These are phyloP conservation scores for Osmerus eperlanus DNA, from an alignment of 2,113 vertebrate species.

Conservation along the genomic window DNA sequence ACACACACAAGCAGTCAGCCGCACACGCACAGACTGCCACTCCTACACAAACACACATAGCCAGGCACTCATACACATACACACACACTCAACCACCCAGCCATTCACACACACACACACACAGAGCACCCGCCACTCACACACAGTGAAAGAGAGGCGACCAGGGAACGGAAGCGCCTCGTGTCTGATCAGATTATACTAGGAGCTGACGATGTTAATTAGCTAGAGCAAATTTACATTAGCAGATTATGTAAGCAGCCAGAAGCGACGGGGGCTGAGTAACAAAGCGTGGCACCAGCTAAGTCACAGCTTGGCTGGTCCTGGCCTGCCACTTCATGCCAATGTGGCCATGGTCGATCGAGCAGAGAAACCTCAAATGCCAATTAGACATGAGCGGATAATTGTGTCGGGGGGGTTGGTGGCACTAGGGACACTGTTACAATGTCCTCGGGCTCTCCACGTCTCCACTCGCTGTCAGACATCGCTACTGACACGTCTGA, in stretches of 20 bases:
- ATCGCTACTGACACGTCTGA: slow-evolving; percentile 65
- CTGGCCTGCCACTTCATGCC: slow-evolving; percentile 75
- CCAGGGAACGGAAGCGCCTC: slow-evolving; percentile 56
- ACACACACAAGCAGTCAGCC: slow-evolving; percentile 25
- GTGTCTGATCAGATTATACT: slow-evolving; percentile 72
- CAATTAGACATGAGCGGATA: slow-evolving; percentile 79
- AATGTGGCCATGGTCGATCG: slow-evolving; percentile 72
- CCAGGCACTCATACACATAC: slow-evolving; percentile 25
- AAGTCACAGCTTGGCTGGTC: slow-evolving; percentile 73
- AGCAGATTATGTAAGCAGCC: slow-evolving; percentile 74
- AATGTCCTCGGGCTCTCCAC: slow-evolving; percentile 70
- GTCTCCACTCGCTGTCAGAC: slow-evolving; percentile 64
- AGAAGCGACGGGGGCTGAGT: slow-evolving; percentile 47
- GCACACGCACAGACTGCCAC: slow-evolving; percentile 1
- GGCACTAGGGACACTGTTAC: slow-evolving; percentile 69
- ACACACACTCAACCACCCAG: slow-evolving; percentile 6
- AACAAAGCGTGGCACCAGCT: slow-evolving; percentile 77
- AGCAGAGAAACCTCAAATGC: slow-evolving; percentile 74
- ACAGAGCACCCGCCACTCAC: background rate
- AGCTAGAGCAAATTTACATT: slow-evolving; percentile 75
- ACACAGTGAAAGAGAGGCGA: slow-evolving; percentile 24
- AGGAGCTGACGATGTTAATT: slow-evolving; percentile 75
- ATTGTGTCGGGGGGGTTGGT: slow-evolving; percentile 73
- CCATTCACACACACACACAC: slow-evolving; percentile 20
- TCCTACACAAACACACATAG: background rate